Evolutionary conservation across 2,113 vertebrate genomes (phyloP), one percentile per base, ranked within the genome.

Genomic region (Menidia beryllina): DNA sequence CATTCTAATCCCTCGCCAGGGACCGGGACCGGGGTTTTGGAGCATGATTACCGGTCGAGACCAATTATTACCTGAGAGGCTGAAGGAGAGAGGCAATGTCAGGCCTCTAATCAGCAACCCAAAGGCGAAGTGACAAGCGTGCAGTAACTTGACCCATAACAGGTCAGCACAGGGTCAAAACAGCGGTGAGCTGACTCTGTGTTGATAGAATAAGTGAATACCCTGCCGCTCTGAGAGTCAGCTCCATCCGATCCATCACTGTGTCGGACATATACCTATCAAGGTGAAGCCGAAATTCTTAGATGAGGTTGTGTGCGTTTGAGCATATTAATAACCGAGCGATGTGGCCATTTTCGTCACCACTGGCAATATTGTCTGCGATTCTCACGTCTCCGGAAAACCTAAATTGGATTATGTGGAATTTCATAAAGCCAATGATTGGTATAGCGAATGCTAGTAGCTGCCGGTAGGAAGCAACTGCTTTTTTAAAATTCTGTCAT

Each of bases 31-130:
- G 21, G 83, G 79, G n/a, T n/a, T 92, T 91, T 89, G 89, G 76
- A 85, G 70, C 48, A n/a, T 85, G 84, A 90, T 89, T 90, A 89
- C 60, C 78, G 74, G 78, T 69, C 77, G 71, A 36, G 69, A 85
- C 84, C 87, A 86, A 87, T 89, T 85, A 86, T 86, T 86, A 88
- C 82, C 76, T 82, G 79, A 63, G 88, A 80, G 74, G 69, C 45
- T 78, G 86, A 86, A 83, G 79, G 81, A 84, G 82, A 85, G 72
- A 53, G 53, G 14, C 85, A 86, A 85, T 78, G 88, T 89, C 90
- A 88, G 64, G 71, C 26, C 51, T 67, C 19, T 54, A 56, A 75
- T 62, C 77, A 63, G 79, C 82, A 67, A 56, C 48, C 43, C 62
- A 72, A 76, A 82, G 62, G 19, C 55, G 69, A 85, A 77, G 83